Evolutionary conservation across 2,888 invertebrate species (phyloP).

Genomic region (Tachystola acroxantha): DNA sequence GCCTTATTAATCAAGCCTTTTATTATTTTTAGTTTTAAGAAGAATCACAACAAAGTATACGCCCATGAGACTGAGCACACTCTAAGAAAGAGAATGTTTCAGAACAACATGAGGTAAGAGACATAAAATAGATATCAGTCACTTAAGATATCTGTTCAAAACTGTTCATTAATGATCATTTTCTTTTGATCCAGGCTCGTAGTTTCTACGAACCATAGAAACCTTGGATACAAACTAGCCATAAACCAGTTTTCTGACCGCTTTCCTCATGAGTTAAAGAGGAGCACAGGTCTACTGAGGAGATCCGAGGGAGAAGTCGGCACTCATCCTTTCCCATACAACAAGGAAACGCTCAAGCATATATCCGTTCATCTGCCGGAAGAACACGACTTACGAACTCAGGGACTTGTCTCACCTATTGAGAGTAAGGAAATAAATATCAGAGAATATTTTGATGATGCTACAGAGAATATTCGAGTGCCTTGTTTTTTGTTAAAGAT

Average conservation of each 20-base stretch:
- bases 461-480: neutral
- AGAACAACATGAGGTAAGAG: constrained; percentile 35
- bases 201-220: constrained; percentile 32
- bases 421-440: constrained; percentile 32
- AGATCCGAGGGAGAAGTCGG: constrained; percentile 35
- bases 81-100: constrained; percentile 33
- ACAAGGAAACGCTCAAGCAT: constrained; percentile 22
- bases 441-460: neutral
- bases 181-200: constrained; percentile 30
- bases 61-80: constrained; percentile 29
- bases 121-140: too few species aligned
- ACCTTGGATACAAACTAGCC: constrained; percentile 42
- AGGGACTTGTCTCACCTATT: constrained; percentile 42
- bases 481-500: constrained; percentile 24
- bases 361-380: constrained; percentile 30
- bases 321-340: constrained; percentile 48
- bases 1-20: too few species aligned
- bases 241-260: constrained; percentile 55
- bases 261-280: constrained; percentile 43
- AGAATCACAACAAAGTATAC: constrained; percentile 27
- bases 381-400: constrained; percentile 42
- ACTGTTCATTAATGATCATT: too few species aligned
- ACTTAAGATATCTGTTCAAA: too few species aligned
- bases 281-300: constrained; percentile 31
- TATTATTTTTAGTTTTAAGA: constrained; percentile 29